Evolutionary conservation across 2,797 vertebrate species (phyloP).

Genomic region (Hybognathus amarus): DNA sequence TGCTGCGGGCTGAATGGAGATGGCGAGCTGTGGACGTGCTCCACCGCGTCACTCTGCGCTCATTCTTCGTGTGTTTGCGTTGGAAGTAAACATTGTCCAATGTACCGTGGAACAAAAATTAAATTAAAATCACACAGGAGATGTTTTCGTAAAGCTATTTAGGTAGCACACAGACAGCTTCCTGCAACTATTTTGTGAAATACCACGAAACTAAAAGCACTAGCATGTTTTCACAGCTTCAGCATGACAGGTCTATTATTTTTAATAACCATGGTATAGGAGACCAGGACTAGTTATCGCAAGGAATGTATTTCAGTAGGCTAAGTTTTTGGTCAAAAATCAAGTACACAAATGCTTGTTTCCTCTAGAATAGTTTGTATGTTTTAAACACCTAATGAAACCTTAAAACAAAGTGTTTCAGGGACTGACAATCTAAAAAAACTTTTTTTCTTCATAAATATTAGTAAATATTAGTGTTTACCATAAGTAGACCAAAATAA

Average conservation of each 20-base stretch:
- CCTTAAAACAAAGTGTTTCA: neutral
- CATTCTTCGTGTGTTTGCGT: conserved; percentile 27
- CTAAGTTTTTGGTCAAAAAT: neutral
- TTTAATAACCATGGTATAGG: neutral
- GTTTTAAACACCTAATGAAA: neutral
- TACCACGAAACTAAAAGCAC: neutral
- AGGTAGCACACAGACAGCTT: neutral
- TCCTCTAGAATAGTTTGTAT: neutral
- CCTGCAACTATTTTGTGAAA: neutral
- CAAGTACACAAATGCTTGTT: neutral
- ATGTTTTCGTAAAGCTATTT: neutral
- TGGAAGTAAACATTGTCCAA: conserved; percentile 41
- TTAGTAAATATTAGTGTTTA: neutral
- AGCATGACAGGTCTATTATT: neutral
- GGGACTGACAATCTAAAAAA: neutral
- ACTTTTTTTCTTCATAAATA: too few species aligned
- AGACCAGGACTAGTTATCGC: neutral
- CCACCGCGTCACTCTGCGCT: conserved; percentile 71
- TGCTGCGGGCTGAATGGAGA: conserved; percentile 73
- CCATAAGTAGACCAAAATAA: neutral
- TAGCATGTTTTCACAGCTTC: neutral
- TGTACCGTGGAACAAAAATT: neutral
- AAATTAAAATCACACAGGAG: neutral
- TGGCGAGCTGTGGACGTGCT: conserved; percentile 57
- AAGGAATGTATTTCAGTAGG: neutral